These are phyloP conservation scores for Lates japonicus DNA, from an alignment of 2,797 vertebrate genomes.

Conservation along the genomic window DNA sequence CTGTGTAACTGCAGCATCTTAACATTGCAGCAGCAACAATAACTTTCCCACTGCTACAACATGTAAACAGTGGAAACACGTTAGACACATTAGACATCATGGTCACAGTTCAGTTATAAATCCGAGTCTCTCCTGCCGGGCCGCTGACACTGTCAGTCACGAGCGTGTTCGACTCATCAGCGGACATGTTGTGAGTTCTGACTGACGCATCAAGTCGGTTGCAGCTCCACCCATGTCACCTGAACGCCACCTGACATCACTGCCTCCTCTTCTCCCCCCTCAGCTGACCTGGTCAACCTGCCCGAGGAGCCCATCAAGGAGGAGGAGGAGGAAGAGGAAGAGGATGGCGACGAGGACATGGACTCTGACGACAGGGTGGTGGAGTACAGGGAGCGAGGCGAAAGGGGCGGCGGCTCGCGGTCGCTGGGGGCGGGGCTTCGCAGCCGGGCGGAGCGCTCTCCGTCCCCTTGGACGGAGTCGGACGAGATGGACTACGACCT, in stretches of 20 bases:
- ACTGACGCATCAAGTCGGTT: no score
- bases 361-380: conserved; percentile 96
- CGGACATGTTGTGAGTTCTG: no score
- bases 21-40: no score
- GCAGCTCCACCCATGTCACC: no score
- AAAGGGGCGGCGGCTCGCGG: conserved; percentile 81
- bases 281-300: conserved; percentile 94
- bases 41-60: no score
- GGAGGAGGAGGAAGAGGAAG: conserved; percentile 89
- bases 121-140: no score
- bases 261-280: background rate
- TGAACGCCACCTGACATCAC: background rate
- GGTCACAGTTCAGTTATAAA: no score
- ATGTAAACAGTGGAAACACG: no score
- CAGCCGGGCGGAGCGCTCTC: conserved; percentile 76
- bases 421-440: conserved; percentile 83
- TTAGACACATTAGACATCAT: no score
- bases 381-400: conserved; percentile 87
- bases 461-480: conserved; percentile 90
- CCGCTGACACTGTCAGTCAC: no score
- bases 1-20: no score
- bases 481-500: conserved; percentile 99
- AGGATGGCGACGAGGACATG: conserved; percentile 93
- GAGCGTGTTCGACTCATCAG: no score
- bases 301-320: conserved; percentile 93